Conservation (phyloP, 2,113 vertebrate species). For the Tragelaphus buxtoni region DNA sequence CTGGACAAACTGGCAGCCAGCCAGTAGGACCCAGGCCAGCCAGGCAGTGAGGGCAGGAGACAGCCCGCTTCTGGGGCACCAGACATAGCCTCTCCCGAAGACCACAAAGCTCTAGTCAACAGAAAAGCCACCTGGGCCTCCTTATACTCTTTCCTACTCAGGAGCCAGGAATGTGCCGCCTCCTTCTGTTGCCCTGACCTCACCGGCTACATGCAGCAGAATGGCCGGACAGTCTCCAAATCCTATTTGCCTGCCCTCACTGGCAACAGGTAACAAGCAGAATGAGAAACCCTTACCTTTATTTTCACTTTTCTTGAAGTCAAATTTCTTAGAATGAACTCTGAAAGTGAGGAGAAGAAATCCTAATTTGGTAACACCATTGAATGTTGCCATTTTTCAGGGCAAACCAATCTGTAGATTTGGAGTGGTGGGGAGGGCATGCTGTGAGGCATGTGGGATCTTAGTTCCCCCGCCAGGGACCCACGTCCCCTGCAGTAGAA, state of each 20-base stretch:
- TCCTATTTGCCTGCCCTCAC: not conserved
- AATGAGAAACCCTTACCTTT: not conserved
- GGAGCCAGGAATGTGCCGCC: not conserved
- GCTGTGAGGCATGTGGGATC: not conserved
- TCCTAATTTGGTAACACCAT: not conserved
- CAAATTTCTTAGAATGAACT: slow-evolving; percentile 36
- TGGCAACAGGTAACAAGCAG: not conserved
- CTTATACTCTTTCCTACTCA: not conserved
- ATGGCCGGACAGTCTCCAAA: not conserved
- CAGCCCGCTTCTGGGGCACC: not conserved
- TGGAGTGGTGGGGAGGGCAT: not conserved
- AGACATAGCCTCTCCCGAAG: not conserved
- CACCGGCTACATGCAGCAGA: not conserved
- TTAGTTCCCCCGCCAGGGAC: not conserved
- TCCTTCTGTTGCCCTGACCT: not conserved
- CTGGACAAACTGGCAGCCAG: not conserved
- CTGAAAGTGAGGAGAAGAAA: not conserved
- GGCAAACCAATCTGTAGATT: not conserved
- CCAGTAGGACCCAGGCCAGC: not conserved
- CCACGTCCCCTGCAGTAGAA: not conserved
- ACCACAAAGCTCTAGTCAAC: not conserved
- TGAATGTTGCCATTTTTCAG: not conserved
- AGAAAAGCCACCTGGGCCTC: not conserved
- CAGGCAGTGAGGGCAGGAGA: not conserved
- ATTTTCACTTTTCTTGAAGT: slow-evolving; percentile 1